Evolutionary conservation across 35 echinoderm and acorn worm species (phyloP).

Genomic region (Stichopus chloronotus): DNA sequence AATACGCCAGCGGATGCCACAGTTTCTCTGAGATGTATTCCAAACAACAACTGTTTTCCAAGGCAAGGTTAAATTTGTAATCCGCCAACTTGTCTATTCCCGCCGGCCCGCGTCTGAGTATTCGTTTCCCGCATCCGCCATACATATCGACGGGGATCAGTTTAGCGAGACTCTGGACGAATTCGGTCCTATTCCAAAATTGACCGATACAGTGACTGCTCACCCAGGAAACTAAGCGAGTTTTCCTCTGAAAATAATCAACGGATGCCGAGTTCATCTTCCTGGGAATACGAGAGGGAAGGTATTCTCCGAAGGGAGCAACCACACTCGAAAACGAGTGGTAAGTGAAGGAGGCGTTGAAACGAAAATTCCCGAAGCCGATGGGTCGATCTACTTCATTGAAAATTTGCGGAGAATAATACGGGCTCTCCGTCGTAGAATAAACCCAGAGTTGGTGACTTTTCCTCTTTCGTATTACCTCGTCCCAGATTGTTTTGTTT

Average conservation of each 20-base stretch:
- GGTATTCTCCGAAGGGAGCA: background rate
- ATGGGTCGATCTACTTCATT: background rate
- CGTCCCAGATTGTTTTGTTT: background rate
- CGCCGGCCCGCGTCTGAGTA: background rate
- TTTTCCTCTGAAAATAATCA: conserved; percentile 2
- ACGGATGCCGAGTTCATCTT: background rate
- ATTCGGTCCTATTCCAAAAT: conserved; percentile 40
- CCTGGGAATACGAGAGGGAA: background rate
- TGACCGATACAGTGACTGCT: conserved; percentile 29
- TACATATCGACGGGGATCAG: conserved; percentile 42
- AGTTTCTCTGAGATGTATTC: conserved; percentile 78
- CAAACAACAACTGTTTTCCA: conserved; percentile 64
- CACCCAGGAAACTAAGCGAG: conserved; percentile 39
- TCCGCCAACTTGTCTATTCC: background rate
- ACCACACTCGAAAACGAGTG: background rate
- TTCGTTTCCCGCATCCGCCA: conserved; percentile 48
- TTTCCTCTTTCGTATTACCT: background rate
- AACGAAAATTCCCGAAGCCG: background rate
- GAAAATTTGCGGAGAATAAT: background rate
- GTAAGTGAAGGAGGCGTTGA: background rate
- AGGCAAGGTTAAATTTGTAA: conserved; percentile 63
- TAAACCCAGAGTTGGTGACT: background rate
- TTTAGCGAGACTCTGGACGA: conserved; percentile 42
- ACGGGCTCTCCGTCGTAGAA: background rate
- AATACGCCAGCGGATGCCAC: conserved; percentile 43